Conservation (phyloP, 1,140 invertebrate genomes). For the Rhagoletis pomonella region DNA sequence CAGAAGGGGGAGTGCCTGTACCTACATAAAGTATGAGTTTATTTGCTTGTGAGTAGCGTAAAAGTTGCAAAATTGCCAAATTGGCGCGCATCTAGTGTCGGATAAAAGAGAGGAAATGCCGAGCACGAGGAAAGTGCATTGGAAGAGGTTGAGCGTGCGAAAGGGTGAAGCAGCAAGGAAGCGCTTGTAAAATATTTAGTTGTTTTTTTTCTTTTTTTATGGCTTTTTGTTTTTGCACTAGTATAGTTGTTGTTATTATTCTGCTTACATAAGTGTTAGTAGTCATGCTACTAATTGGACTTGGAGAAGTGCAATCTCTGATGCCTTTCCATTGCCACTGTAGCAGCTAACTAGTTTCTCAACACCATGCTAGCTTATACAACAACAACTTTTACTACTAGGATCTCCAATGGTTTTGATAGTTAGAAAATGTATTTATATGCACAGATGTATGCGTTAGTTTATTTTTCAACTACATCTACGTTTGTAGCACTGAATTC, state of each 20-base stretch:
- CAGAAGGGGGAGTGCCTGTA: no score
- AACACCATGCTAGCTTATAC: background rate
- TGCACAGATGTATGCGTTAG: background rate
- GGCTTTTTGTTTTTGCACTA: background rate
- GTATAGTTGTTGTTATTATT: constrained; percentile 32
- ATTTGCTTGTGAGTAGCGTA: background rate
- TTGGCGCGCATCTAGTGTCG: constrained; percentile 1
- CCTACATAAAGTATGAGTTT: background rate
- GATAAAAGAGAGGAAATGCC: background rate
- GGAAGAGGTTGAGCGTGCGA: background rate
- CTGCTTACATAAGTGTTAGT: constrained; percentile 41
- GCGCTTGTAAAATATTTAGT: background rate
- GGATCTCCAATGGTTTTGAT: background rate
- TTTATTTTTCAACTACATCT: background rate
- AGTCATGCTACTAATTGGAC: constrained; percentile 55
- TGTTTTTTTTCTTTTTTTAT: background rate
- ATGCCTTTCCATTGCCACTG: background rate
- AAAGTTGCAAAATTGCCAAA: constrained; percentile 49
- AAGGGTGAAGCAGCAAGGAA: background rate
- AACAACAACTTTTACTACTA: background rate
- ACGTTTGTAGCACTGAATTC: background rate
- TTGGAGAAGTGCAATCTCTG: background rate
- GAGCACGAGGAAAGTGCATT: background rate
- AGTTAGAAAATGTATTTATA: background rate
- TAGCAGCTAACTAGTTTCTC: constrained; percentile 30